Evolutionary conservation across 1,140 invertebrate species (phyloP).

Genomic region (Brachionus koreanus): DNA sequence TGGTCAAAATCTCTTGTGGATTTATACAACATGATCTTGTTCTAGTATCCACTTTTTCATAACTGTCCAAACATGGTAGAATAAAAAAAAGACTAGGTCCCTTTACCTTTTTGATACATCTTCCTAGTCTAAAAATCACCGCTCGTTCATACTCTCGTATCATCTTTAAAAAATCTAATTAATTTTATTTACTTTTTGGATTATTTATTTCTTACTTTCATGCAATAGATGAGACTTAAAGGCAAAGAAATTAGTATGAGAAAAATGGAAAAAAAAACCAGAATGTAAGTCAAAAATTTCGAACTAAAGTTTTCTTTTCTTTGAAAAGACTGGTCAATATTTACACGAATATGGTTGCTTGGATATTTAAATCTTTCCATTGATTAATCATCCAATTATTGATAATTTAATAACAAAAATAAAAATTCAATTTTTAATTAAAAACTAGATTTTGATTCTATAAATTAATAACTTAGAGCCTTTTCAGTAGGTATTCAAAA

Average conservation of each 20-base stretch:
- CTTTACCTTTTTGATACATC: neutral
- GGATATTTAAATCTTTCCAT: neutral
- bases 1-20: constrained; percentile 46
- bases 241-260: neutral
- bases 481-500: neutral
- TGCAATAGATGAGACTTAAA: neutral
- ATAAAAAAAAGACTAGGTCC: constrained; percentile 46
- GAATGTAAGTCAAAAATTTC: neutral
- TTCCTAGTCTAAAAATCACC: constrained; percentile 45
- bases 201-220: neutral
- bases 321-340: neutral
- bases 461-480: neutral
- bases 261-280: constrained; percentile 1
- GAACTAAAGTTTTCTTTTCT: neutral
- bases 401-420: neutral
- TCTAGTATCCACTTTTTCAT: constrained; percentile 44
- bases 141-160: constrained; percentile 45
- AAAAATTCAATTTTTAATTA: neutral
- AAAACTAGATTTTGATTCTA: neutral
- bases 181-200: neutral
- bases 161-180: neutral
- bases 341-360: neutral
- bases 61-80: constrained; percentile 45
- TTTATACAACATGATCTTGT: constrained; percentile 44
- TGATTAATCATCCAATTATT: neutral